Evolutionary conservation across 2,888 invertebrate genomes (phyloP).

Genomic region (Trachelus tabidus): DNA sequence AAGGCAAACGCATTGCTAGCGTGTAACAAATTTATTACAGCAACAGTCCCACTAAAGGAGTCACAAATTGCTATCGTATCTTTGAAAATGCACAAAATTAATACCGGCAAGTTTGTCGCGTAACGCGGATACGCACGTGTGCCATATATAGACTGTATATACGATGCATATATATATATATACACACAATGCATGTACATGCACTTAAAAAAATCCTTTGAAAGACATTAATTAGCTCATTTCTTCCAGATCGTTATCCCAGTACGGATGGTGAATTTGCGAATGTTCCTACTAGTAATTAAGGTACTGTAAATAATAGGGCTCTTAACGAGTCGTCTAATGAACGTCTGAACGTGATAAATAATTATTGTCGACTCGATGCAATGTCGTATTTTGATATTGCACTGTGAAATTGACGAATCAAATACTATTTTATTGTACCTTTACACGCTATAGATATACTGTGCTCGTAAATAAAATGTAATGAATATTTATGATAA

Average conservation of each 20-base stretch:
- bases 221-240: not conserved
- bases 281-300: conserved; percentile 36
- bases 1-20: not conserved
- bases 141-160: not conserved
- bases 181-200: not conserved
- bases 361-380: not conserved
- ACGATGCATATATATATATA: no score
- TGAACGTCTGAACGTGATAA: not conserved
- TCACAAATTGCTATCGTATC: not conserved
- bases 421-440: not conserved
- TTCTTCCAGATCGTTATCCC: not conserved
- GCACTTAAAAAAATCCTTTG: not conserved
- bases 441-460: not conserved
- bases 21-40: not conserved
- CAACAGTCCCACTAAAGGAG: not conserved
- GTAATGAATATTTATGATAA: not conserved
- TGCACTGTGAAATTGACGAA: not conserved
- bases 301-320: conserved; percentile 19
- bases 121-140: not conserved
- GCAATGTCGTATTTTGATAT: not conserved
- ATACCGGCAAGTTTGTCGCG: not conserved
- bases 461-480: not conserved
- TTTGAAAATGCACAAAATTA: not conserved
- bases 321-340: not conserved
- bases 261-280: not conserved